Conservation (phyloP, 2,113 vertebrate genomes). For the Lipotes vexillifer region DNA sequence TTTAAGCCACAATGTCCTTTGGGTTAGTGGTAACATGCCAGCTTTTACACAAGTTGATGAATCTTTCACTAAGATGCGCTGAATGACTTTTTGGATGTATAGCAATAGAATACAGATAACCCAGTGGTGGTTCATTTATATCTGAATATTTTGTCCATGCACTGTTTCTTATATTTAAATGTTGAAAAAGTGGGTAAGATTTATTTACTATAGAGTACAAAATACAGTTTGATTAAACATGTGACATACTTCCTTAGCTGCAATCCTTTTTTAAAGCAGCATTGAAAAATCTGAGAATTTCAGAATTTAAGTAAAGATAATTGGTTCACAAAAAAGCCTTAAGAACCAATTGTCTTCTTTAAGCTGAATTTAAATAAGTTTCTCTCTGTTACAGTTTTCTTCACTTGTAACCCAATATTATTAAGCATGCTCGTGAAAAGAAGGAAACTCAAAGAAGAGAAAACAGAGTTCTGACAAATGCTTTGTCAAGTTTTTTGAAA, state of each 20-base stretch:
- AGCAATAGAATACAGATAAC: neutral
- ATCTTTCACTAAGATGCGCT: neutral
- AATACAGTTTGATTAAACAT: neutral
- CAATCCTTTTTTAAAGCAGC: neutral
- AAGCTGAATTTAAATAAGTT: neutral
- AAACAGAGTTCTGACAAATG: neutral
- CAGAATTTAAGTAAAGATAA: neutral
- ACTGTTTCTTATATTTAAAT: slow-evolving; percentile 10
- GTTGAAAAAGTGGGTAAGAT: neutral
- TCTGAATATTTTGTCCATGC: neutral
- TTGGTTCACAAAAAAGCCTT: neutral
- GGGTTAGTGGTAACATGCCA: neutral
- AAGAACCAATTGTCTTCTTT: neutral
- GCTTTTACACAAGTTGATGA: slow-evolving; percentile 41
- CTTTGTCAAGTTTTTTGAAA: slow-evolving; percentile 14
- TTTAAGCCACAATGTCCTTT: slow-evolving; percentile 33
- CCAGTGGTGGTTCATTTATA: slow-evolving; percentile 20
- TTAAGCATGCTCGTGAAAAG: neutral
- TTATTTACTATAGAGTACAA: slow-evolving; percentile 1
- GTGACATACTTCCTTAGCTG: neutral
- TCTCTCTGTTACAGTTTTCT: neutral
- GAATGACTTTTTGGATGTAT: neutral
- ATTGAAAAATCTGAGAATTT: slow-evolving; percentile 31
- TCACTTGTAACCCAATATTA: neutral
- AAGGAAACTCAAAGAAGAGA: neutral